Evolutionary conservation across 1,140 invertebrate genomes (phyloP).

Genomic region (Euglossa dilemma): DNA sequence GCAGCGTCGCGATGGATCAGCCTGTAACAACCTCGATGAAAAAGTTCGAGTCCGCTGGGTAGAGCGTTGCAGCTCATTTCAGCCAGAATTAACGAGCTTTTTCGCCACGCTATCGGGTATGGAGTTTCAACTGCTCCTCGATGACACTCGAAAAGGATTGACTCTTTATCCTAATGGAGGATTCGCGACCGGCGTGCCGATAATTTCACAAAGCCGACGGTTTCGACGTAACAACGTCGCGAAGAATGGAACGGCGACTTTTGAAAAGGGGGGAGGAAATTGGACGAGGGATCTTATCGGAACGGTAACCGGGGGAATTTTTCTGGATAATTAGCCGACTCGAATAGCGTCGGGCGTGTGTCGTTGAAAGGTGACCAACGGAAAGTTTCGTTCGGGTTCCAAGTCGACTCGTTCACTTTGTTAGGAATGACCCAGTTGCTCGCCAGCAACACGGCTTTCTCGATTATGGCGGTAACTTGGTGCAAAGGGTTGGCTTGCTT

Average conservation of each 20-base stretch:
- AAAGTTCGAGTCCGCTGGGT: not conserved
- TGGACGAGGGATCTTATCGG: not conserved
- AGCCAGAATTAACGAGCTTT: not conserved
- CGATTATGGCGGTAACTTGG: conserved; percentile 55
- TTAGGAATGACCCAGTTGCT: conserved; percentile 68
- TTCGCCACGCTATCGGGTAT: not conserved
- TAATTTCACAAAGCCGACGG: too few species aligned
- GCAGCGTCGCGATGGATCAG: not conserved
- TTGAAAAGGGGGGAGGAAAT: not conserved
- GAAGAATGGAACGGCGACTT: too few species aligned
- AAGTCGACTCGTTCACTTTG: conserved; percentile 60
- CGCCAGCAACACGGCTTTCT: conserved; percentile 36
- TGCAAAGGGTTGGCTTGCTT: conserved; percentile 45
- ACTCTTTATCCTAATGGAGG: too few species aligned
- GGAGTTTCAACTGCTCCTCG: not conserved
- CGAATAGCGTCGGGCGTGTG: not conserved
- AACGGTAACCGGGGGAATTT: conserved; percentile 21
- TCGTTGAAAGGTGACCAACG: conserved; percentile 24
- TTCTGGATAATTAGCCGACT: conserved; percentile 20
- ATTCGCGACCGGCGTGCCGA: too few species aligned
- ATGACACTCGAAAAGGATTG: not conserved
- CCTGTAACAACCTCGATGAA: not conserved
- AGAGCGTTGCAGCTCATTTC: not conserved
- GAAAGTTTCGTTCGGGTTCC: conserved; percentile 41
- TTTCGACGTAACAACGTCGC: too few species aligned